Evolutionary conservation across 2,797 vertebrate species (phyloP).

Genomic region (Octomys mimax): DNA sequence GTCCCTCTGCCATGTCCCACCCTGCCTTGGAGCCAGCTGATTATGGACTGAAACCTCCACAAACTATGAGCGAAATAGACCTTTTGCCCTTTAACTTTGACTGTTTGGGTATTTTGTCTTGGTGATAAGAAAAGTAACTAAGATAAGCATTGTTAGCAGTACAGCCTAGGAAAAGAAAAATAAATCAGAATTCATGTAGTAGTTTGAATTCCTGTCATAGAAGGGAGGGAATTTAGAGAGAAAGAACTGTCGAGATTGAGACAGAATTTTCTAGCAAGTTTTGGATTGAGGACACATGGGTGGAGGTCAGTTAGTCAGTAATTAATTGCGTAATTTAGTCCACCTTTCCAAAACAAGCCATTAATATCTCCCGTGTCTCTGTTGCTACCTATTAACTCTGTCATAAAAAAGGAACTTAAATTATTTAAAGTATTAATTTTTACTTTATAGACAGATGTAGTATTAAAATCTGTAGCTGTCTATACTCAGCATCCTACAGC

Average conservation of each 20-base stretch:
- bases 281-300: not conserved
- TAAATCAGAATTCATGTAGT: not conserved
- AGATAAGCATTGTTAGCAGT: not conserved
- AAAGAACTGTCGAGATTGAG: not conserved
- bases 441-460: not conserved
- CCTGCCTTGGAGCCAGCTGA: too few relatives aligned
- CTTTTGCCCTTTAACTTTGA: too few relatives aligned
- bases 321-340: not conserved
- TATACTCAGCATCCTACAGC: not conserved
- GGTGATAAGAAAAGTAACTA: too few relatives aligned
- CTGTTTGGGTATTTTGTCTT: too few relatives aligned
- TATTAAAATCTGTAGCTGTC: not conserved
- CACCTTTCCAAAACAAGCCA: not conserved
- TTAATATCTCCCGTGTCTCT: not conserved
- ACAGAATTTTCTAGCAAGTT: not conserved
- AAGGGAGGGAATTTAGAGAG: not conserved
- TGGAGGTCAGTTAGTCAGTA: not conserved
- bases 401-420: not conserved
- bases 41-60: too few relatives aligned
- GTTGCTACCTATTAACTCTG: conserved; percentile 7
- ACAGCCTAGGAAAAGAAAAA: not conserved
- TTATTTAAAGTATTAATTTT: not conserved
- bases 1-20: too few relatives aligned
- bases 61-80: too few relatives aligned
- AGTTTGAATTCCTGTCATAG: not conserved